These are phyloP conservation scores for Tetrao urogallus DNA, from an alignment of 2,113 vertebrate genomes.

Conservation along the genomic window DNA sequence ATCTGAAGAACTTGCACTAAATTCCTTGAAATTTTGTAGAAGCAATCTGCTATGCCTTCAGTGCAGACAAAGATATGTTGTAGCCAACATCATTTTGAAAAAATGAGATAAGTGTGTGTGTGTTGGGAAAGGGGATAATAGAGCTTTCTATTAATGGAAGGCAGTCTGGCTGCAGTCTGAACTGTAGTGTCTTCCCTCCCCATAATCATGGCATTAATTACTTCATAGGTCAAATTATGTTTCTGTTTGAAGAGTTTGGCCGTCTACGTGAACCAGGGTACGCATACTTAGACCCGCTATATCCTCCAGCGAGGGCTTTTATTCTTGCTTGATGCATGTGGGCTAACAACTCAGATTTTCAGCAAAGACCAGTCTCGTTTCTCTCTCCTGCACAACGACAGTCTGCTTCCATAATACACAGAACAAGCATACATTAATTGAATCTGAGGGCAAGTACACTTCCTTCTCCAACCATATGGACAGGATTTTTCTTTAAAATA, in stretches of 20 bases:
- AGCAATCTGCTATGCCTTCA: not conserved
- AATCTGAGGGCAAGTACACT: constrained; percentile 18
- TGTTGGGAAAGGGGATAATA: constrained; percentile 14
- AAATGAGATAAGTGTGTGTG: not conserved
- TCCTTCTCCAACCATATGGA: constrained; percentile 22
- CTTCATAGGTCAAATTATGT: constrained; percentile 49
- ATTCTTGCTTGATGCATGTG: constrained; percentile 28
- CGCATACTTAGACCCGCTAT: constrained; percentile 14
- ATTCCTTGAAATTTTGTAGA: not conserved
- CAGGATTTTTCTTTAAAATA: constrained; percentile 56
- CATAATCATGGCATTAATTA: constrained; percentile 57
- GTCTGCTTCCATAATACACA: not conserved
- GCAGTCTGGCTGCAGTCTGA: constrained; percentile 32
- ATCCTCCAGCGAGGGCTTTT: constrained; percentile 8
- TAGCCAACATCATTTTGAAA: constrained; percentile 4
- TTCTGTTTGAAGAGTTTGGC: constrained; percentile 37
- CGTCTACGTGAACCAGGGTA: not conserved
- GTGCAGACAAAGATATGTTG: not conserved
- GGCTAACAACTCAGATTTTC: constrained; percentile 31
- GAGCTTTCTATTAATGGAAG: constrained; percentile 61
- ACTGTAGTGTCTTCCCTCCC: constrained; percentile 30
- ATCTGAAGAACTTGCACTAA: not conserved
- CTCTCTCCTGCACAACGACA: not conserved
- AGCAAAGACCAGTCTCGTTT: not conserved
- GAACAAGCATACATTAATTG: constrained; percentile 27